Base-by-base conservation (phyloP, 92 coral and sea anemone species). In the Meandrina meandrites region DNA sequence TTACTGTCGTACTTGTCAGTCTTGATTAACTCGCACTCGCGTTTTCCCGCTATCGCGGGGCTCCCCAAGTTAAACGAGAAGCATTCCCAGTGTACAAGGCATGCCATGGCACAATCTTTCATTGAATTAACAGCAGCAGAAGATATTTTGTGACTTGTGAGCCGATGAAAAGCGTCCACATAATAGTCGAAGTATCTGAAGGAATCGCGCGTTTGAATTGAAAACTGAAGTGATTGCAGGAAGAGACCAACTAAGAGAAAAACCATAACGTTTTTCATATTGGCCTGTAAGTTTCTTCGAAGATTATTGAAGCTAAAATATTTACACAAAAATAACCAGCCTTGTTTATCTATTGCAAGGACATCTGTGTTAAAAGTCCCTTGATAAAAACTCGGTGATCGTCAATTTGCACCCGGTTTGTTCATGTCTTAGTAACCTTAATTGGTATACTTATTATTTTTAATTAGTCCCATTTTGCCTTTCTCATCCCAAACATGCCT, bases 81-180 rank as follows among this genome's bases (percentile, higher is more conserved):
- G 24, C 77, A 36, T 17, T 72, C 51, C 77, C 77, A 72, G 1
- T 34, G 77, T 36, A 16, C 47, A 32, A 72, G 10, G 14, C 77
- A 72, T 35, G 45, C 45, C 62, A 56, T 56, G 62, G 62, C 62
- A 6, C 40, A 72, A 35, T 72, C 77, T 72, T 72, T 50, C 77
- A 34, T 72, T 72, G 48, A 34, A 36, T 72, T 18, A 34, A 72
- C 77, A 35, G 35, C 77, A 72, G 18, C 16, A 72, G 77, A 72
- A 36, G 77, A 72, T 72, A 72, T 72, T 36, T 34, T 72, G 47
- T 72, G 77, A 36, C 77, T 72, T 72, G 77, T 72, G 42, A 72
- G 77, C 50, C 77, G 77, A 72, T 72, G 77, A 72, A 34, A 72
- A 34, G 77, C 24, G 47, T 72, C 45, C 77, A 72, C 22, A 72